Conservation (phyloP, 2,113 vertebrate species). For the Amazona guildingii region DNA sequence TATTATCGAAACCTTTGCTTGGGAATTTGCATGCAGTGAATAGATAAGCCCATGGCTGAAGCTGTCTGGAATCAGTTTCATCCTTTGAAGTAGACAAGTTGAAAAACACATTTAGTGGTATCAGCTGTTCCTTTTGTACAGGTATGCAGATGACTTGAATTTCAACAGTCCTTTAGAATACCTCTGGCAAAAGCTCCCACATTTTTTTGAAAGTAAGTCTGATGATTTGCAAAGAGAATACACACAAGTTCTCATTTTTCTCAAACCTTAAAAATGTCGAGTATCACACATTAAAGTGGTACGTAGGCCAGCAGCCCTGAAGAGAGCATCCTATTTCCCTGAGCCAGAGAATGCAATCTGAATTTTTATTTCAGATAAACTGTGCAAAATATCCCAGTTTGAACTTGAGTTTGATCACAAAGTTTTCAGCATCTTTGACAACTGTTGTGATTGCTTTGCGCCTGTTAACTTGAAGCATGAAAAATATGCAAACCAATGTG, state of each 20-base stretch:
- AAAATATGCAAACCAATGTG: neutral
- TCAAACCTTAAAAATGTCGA: neutral
- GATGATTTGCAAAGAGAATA: neutral
- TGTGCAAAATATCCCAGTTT: neutral
- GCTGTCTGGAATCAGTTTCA: neutral
- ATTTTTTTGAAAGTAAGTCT: neutral
- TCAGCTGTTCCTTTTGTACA: slow-evolving; percentile 40
- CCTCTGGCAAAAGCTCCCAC: neutral
- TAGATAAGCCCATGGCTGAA: neutral
- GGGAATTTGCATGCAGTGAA: neutral
- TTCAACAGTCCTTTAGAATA: neutral
- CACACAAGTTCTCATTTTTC: neutral
- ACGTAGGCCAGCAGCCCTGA: neutral
- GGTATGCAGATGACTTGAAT: slow-evolving; percentile 33
- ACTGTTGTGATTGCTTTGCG: neutral
- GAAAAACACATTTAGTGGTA: neutral
- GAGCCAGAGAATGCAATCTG: neutral
- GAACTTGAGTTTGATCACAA: neutral
- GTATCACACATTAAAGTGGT: neutral
- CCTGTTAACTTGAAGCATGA: neutral
- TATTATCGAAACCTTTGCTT: neutral
- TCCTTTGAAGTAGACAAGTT: neutral
- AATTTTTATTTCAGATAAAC: neutral
- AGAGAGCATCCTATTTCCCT: neutral
- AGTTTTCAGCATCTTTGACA: neutral